Conservation (phyloP, 2,113 vertebrate genomes). For the Mustelus asterias region DNA sequence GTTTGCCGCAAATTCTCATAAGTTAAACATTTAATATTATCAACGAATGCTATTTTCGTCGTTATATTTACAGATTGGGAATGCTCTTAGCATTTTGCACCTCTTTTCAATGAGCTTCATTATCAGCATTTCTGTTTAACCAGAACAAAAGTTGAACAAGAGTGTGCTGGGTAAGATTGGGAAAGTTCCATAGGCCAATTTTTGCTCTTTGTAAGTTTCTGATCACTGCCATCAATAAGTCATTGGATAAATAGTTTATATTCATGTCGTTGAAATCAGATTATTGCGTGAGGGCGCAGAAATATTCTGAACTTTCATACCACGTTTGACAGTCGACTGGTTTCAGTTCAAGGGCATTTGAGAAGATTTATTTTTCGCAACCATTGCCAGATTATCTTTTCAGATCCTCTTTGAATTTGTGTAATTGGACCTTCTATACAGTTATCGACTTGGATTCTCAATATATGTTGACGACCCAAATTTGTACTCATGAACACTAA, state of each 20-base stretch:
- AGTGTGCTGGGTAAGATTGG: neutral
- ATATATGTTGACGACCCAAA: neutral
- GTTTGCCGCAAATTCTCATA: too few relatives aligned
- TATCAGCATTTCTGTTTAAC: neutral
- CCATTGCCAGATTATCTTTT: too few relatives aligned
- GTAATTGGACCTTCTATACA: too few relatives aligned
- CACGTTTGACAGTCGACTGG: too few relatives aligned
- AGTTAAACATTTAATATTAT: too few relatives aligned
- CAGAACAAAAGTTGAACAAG: neutral
- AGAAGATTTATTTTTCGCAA: neutral
- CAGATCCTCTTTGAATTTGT: too few relatives aligned
- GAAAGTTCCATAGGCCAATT: neutral
- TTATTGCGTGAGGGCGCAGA: too few relatives aligned
- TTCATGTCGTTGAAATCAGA: accelerated
- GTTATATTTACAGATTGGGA: too few relatives aligned
- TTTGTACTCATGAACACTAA: neutral
- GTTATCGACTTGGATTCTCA: too few relatives aligned
- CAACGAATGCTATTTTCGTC: too few relatives aligned
- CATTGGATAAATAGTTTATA: neutral
- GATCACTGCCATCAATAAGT: neutral
- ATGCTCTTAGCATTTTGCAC: too few relatives aligned
- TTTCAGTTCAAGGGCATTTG: neutral
- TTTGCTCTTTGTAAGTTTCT: neutral
- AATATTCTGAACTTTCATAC: neutral
- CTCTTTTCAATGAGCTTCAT: neutral